These are phyloP conservation scores for Mythimna ferrago DNA, from an alignment of 2,888 invertebrate genomes.

Conservation along the genomic window DNA sequence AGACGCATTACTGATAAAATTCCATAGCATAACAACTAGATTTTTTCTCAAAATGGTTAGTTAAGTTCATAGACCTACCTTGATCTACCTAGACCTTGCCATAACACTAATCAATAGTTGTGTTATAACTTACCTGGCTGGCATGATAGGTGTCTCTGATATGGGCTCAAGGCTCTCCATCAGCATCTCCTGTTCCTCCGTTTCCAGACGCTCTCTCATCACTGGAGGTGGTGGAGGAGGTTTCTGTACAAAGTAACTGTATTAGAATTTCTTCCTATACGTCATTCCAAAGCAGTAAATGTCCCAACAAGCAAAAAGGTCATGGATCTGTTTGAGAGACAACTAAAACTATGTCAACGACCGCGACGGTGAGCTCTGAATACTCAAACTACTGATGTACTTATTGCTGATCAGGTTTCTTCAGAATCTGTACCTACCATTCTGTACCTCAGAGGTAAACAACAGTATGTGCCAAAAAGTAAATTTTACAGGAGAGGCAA, in stretches of 20 bases:
- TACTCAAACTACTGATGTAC: no score
- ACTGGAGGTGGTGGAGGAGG: conserved; percentile 89
- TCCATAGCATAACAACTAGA: no score
- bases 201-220: conserved; percentile 86
- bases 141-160: conserved; percentile 90
- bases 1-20: no score
- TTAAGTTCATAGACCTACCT: no score
- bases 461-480: no score
- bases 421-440: no score
- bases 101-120: neutral
- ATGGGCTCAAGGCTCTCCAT: conserved; percentile 91
- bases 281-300: neutral
- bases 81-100: neutral
- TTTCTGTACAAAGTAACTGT: conserved; percentile 73
- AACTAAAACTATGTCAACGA: no score
- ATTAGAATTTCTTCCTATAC: neutral
- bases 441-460: no score
- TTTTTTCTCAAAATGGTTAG: no score
- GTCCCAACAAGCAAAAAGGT: neutral
- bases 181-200: conserved; percentile 85
- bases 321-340: no score
- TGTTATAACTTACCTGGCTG: conserved; percentile 79
- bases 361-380: no score
- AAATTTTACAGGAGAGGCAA: no score
- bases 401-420: neutral